Percentiles rank a stretch among this genome's conserved stretches.
These are phyloP conservation scores for Nycticryphes semicollaris DNA, from an alignment of 2,113 vertebrate genomes.

Conservation along the genomic window DNA sequence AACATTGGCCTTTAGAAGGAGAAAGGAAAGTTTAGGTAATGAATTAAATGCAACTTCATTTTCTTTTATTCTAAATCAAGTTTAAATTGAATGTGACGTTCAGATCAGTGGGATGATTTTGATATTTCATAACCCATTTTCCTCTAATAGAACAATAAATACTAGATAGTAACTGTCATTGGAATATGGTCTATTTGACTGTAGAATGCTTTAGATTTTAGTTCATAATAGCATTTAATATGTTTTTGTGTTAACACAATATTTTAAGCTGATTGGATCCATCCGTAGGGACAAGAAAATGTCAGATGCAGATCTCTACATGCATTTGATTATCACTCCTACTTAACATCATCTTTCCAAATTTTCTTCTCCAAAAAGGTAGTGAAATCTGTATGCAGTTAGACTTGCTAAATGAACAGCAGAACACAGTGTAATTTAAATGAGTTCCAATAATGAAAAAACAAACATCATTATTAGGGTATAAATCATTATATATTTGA, in stretches of 20 bases:
- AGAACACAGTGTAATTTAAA: neutral
- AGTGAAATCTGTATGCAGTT: neutral
- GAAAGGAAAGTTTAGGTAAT: neutral
- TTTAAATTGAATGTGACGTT: slow-evolving; percentile 42
- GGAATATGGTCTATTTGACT: slow-evolving; percentile 48
- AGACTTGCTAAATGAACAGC: neutral
- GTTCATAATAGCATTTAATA: slow-evolving; percentile 30
- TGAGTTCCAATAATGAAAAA: neutral
- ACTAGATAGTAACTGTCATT: slow-evolving; percentile 3
- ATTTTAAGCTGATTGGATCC: neutral
- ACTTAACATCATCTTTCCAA: neutral
- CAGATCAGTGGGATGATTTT: slow-evolving; percentile 57
- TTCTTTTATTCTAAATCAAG: neutral
- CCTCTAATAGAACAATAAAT: slow-evolving; percentile 48
- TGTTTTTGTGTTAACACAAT: neutral
- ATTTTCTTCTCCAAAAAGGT: neutral
- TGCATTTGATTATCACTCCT: neutral
- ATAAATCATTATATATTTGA: neutral
- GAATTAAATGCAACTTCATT: neutral
- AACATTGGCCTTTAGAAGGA: neutral
- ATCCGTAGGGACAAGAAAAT: neutral
- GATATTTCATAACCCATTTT: slow-evolving; percentile 38
- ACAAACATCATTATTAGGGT: neutral
- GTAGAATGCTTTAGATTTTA: slow-evolving; percentile 44
- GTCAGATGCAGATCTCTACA: neutral